These are phyloP conservation scores for Malthinus seriepunctatus DNA, from an alignment of 2,888 invertebrate species.

Conservation along the genomic window DNA sequence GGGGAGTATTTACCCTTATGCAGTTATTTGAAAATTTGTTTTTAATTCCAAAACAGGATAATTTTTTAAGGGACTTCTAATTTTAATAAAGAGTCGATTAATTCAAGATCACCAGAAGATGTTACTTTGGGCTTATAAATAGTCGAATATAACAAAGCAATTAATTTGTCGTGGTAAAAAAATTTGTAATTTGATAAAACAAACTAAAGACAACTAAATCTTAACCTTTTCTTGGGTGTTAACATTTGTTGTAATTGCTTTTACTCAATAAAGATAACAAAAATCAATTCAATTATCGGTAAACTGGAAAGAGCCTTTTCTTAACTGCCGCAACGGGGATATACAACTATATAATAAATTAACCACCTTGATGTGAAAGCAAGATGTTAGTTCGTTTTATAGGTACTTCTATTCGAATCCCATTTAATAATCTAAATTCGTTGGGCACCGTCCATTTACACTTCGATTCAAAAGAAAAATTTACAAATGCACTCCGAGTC, in stretches of 20 bases:
- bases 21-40: no score
- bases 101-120: no score
- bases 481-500: no score
- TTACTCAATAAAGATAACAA: constrained; percentile 12
- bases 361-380: constrained; percentile 12
- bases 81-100: no score
- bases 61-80: no score
- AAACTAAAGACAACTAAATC: background rate
- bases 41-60: no score
- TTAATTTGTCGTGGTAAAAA: no score
- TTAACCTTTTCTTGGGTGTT: background rate
- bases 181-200: background rate
- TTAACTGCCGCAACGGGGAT: constrained; percentile 10
- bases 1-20: no score
- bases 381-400: constrained; percentile 1
- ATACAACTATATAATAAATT: constrained; percentile 9
- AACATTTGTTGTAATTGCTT: constrained; percentile 2
- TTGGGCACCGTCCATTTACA: constrained; percentile 5
- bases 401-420: constrained; percentile 1
- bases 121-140: no score
- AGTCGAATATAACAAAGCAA: no score
- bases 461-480: background rate
- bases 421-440: constrained; percentile 14
- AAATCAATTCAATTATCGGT: constrained; percentile 11
- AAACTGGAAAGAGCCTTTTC: background rate